Percentiles rank a stretch among this genome's conserved stretches.
Conservation (phyloP, 92 coral and sea anemone species). For the Parazoanthus darwini region DNA sequence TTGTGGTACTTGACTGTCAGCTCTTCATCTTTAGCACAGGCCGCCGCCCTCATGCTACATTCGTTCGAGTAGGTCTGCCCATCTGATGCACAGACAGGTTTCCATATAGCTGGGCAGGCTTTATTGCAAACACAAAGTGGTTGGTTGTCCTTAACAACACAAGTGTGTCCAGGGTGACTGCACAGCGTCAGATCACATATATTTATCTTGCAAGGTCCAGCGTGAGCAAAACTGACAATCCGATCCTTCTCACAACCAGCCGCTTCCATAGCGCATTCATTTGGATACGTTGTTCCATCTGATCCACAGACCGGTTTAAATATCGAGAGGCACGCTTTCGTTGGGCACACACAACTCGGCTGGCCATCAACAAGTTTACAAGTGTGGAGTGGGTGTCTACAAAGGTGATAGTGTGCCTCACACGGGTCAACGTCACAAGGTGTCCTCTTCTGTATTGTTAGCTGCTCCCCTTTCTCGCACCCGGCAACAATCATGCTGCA, state of each 20-base stretch:
- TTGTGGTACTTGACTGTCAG: conserved; percentile 5
- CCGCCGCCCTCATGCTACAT: conserved; percentile 11
- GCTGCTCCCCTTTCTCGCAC: conserved; percentile 58
- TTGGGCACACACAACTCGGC: conserved; percentile 63
- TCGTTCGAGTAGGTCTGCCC: conserved; percentile 48
- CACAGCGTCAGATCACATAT: conserved; percentile 43
- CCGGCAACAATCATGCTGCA: conserved; percentile 64
- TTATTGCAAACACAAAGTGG: conserved; percentile 47
- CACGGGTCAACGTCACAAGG: conserved; percentile 54
- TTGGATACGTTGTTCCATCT: conserved; percentile 66
- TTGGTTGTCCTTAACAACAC: conserved; percentile 37
- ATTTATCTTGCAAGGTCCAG: conserved; percentile 15
- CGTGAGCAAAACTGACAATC: conserved; percentile 26
- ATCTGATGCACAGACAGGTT: conserved; percentile 51
- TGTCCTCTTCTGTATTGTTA: conserved; percentile 49
- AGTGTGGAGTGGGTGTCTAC: conserved; percentile 54
- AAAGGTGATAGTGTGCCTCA: background rate
- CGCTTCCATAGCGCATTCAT: conserved; percentile 53
- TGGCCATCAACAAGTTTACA: conserved; percentile 56
- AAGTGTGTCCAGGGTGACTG: conserved; percentile 44
- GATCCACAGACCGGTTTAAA: conserved; percentile 75
- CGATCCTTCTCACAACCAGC: conserved; percentile 29
- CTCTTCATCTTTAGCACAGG: conserved; percentile 10
- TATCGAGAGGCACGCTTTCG: conserved; percentile 43
- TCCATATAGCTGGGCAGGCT: background rate